phyloP scores from a whole-genome alignment of 2,888 invertebrate species.

The Ophion slaviceki region DNA sequence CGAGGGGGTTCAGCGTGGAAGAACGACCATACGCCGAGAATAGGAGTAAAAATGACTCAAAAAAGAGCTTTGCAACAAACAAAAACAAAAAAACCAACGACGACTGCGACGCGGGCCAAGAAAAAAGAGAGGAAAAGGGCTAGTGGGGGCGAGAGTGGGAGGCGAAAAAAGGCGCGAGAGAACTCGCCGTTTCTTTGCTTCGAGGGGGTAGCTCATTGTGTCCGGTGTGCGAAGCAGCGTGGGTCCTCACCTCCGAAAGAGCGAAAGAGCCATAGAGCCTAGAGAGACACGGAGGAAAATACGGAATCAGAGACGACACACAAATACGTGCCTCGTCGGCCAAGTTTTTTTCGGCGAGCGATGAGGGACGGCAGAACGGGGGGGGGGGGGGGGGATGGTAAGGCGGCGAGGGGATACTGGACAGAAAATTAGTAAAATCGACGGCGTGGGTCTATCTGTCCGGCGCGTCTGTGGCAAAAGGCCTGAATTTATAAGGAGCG shows the following conservation, averaged over 20 bases:
- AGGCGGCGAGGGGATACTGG: slow-evolving; percentile 60
- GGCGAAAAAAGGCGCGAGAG: slow-evolving; percentile 42
- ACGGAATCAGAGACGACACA: slow-evolving; percentile 29
- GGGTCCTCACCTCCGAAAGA: slow-evolving; percentile 54
- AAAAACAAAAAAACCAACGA: slow-evolving; percentile 62
- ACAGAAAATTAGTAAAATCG: slow-evolving; percentile 83
- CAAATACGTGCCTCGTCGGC: slow-evolving; percentile 22
- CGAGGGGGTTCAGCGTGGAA: slow-evolving; percentile 56
- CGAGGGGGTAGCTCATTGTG: slow-evolving; percentile 65
- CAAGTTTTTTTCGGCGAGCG: not conserved
- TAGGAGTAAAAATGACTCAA: slow-evolving; percentile 54
- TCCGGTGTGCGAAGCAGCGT: slow-evolving; percentile 63
- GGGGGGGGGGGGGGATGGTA: not conserved
- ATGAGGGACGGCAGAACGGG: not conserved
- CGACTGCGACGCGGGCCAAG: slow-evolving; percentile 57
- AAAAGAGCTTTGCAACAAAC: slow-evolving; percentile 38
- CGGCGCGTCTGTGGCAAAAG: slow-evolving; percentile 73
- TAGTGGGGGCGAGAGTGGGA: not conserved
- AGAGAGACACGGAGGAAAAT: slow-evolving; percentile 28
- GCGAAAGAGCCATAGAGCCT: slow-evolving; percentile 53
- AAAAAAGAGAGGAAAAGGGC: slow-evolving; percentile 21
- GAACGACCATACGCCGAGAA: slow-evolving; percentile 45
- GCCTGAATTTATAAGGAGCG: slow-evolving; percentile 82
- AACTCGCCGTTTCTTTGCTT: slow-evolving; percentile 70
- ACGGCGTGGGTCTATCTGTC: slow-evolving; percentile 80